phyloP scores from a whole-genome alignment of 2,797 vertebrate genomes.

The Garrulus glandarius region DNA sequence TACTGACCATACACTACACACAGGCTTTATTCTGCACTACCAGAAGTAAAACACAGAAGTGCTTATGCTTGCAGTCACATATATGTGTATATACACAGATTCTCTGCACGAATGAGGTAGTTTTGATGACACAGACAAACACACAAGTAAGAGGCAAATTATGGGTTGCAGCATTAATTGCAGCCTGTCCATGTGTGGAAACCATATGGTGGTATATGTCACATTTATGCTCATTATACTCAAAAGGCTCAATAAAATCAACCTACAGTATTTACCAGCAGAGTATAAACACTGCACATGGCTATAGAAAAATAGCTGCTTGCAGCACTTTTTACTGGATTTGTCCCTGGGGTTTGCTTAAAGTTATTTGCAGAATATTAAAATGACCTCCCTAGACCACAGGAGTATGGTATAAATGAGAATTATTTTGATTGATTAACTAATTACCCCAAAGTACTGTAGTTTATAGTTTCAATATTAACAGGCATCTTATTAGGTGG shows the following conservation, averaged over 20 bases:
- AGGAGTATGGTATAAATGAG: conserved; percentile 6
- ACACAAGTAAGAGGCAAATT: background rate
- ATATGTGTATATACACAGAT: background rate
- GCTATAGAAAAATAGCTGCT: background rate
- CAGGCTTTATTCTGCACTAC: background rate
- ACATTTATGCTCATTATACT: conserved; percentile 6
- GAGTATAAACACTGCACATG: background rate
- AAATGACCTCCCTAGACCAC: conserved; percentile 50
- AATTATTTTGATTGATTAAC: conserved; percentile 64
- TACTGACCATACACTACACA: background rate
- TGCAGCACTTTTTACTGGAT: background rate
- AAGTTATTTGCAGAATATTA: conserved; percentile 41
- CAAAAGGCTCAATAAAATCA: background rate
- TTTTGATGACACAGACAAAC: background rate
- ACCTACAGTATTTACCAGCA: background rate
- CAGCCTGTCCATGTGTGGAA: background rate
- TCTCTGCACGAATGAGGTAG: background rate
- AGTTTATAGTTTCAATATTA: conserved; percentile 37
- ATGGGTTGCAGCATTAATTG: background rate
- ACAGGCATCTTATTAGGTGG: conserved; percentile 3
- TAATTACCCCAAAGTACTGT: conserved; percentile 44
- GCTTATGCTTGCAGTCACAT: background rate
- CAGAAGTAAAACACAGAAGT: background rate
- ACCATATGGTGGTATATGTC: background rate
- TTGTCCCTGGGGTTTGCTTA: conserved; percentile 1